Evolutionary conservation across 2,113 vertebrate genomes (phyloP).

Genomic region (Ahaetulla prasina): DNA sequence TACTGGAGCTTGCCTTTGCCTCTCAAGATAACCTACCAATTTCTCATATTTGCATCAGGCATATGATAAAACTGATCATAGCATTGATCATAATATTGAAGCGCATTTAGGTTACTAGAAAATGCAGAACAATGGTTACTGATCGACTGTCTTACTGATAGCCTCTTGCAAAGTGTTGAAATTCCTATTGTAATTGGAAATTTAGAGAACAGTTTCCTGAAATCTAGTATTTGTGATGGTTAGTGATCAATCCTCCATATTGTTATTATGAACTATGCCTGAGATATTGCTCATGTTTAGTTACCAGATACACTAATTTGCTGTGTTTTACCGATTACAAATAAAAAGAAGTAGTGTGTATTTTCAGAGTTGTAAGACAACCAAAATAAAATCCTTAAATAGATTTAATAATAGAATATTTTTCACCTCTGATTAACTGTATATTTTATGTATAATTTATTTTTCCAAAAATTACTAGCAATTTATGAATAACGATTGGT

Average conservation of each 20-base stretch:
- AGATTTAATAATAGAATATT: background rate
- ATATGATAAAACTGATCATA: background rate
- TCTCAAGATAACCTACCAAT: background rate
- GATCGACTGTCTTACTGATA: background rate
- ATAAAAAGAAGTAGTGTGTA: constrained; percentile 25
- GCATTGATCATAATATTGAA: background rate
- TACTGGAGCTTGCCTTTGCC: background rate
- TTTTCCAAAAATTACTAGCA: background rate
- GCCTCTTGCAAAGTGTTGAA: background rate
- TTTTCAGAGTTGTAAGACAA: constrained; percentile 26
- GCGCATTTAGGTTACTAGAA: no score
- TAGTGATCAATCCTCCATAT: background rate
- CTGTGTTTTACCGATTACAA: constrained; percentile 18
- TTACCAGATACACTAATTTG: background rate
- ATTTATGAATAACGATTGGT: background rate
- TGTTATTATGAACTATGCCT: background rate
- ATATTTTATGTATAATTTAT: constrained; percentile 7
- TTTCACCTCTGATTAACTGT: background rate
- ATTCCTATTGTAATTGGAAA: background rate
- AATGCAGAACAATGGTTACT: background rate
- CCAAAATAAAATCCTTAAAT: constrained; percentile 4
- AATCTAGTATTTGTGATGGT: background rate
- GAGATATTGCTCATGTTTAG: background rate
- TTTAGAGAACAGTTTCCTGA: background rate
- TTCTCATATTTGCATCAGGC: background rate